Evolutionary conservation across 2,888 invertebrate genomes (phyloP), one percentile per base, ranked within the genome.

Genomic region (Leptodirus hochenwartii): DNA sequence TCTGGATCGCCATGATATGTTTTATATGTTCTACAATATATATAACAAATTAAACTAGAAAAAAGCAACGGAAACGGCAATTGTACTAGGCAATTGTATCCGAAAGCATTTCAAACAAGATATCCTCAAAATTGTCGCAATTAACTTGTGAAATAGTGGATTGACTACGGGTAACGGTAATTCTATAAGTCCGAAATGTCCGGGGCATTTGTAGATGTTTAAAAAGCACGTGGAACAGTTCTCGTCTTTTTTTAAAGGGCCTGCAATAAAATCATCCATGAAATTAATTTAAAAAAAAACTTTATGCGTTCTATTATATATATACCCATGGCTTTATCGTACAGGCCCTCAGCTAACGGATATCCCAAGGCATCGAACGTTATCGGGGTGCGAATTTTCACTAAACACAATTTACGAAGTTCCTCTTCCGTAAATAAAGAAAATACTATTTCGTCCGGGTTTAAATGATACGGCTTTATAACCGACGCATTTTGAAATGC

Each of bases 131-230:
- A 87, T 50, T 2, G 61, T 65, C 31, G 64, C 67, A 11, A 93
- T 60, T 16, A 69, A 63, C 45, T 73, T 75, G 37, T 80, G 74
- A 46, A 88, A 87, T 26, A 96, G 48, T 0, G 96, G 95, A 61
- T 96, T 95, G 33, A 84, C 74, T 0, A 88, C 80, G 0, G 87
- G 73, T 8, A 93, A 56, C 0, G 87, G 84, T 2, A 98, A 59
- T 39, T 81, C 79, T 37, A 98, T 90, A 49, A 93, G 87, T 0
- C 96, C 96, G 54, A 88, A 76, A 56, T 98, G 98, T 0, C 98
- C 98, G 0, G 79, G 71, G 48, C 95, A 95, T 37, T 66, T 59
- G 5, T 63, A 48, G 25, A 67, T 50, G 11, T 62, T 64, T 39
- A 69, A 65, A 6, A 66, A 63, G 47, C 95, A 96, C n/a, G n/a